These are phyloP conservation scores for Chrysolina americana DNA, from an alignment of 2,888 invertebrate species.

Conservation along the genomic window DNA sequence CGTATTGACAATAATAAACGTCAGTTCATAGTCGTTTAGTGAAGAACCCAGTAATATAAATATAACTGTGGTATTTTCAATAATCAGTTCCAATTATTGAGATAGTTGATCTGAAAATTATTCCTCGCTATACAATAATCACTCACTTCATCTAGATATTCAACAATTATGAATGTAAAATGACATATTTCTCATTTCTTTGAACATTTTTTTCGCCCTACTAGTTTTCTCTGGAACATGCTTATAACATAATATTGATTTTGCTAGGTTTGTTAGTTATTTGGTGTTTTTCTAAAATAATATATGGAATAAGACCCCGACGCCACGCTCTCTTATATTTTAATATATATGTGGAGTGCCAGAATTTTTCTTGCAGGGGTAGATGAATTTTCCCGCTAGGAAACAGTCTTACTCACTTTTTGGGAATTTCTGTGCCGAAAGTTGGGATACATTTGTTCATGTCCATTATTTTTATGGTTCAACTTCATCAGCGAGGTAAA, in stretches of 20 bases:
- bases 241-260: no score
- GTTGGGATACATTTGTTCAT: neutral
- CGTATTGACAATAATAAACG: no score
- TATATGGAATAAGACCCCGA: neutral
- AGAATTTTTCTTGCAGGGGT: neutral
- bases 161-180: no score
- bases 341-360: neutral
- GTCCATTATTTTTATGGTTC: no score
- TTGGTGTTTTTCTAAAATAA: neutral
- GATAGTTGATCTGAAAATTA: no score
- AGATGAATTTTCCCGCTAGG: slow-evolving; percentile 2
- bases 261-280: neutral
- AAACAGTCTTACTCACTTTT: neutral
- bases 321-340: neutral
- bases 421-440: neutral
- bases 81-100: neutral
- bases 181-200: no score
- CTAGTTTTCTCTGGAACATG: no score
- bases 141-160: no score
- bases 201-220: no score
- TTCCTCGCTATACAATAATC: no score
- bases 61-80: neutral
- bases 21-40: no score
- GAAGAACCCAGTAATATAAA: neutral
- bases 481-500: no score